Evolutionary conservation across 2,797 vertebrate genomes (phyloP).

Genomic region (Eutrigla gurnardus): DNA sequence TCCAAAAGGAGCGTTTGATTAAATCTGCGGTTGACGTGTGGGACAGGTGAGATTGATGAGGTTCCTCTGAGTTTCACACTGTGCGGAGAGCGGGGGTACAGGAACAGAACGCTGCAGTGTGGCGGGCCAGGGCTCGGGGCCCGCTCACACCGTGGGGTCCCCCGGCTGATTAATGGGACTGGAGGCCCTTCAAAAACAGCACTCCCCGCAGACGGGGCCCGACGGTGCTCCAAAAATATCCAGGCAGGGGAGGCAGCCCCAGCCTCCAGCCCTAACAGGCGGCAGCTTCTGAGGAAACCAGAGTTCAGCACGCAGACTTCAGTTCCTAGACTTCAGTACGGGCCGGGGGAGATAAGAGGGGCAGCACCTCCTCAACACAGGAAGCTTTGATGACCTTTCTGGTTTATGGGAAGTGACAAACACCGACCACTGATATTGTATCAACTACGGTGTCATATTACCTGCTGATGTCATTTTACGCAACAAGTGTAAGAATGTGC

Average conservation of each 20-base stretch:
- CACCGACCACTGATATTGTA: constrained; percentile 44
- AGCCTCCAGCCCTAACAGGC: constrained; percentile 72
- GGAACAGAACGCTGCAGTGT: constrained; percentile 90
- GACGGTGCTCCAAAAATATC: constrained; percentile 88
- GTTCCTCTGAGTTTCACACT: constrained; percentile 95
- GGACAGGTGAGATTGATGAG: constrained; percentile 98
- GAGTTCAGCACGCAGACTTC: too few species aligned
- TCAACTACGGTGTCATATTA: constrained; percentile 17
- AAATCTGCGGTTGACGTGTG: constrained; percentile 91
- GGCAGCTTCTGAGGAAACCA: constrained; percentile 75
- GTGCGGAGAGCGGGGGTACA: constrained; percentile 87
- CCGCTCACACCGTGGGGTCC: constrained; percentile 86
- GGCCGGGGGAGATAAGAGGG: constrained; percentile 47
- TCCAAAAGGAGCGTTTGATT: constrained; percentile 87
- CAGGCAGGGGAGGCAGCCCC: constrained; percentile 69
- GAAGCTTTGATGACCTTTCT: constrained; percentile 61
- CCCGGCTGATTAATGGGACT: constrained; percentile 95
- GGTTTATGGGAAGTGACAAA: constrained; percentile 63
- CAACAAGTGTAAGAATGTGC: constrained; percentile 12
- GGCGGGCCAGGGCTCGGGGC: constrained; percentile 87
- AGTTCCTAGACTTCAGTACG: constrained; percentile 44
- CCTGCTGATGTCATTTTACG: constrained; percentile 13
- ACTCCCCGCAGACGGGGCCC: constrained; percentile 82
- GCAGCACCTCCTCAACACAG: constrained; percentile 48
- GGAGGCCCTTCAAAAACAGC: constrained; percentile 91